phyloP scores from a whole-genome alignment of 2,113 vertebrate genomes.

The Rhabdornis inornatus region DNA sequence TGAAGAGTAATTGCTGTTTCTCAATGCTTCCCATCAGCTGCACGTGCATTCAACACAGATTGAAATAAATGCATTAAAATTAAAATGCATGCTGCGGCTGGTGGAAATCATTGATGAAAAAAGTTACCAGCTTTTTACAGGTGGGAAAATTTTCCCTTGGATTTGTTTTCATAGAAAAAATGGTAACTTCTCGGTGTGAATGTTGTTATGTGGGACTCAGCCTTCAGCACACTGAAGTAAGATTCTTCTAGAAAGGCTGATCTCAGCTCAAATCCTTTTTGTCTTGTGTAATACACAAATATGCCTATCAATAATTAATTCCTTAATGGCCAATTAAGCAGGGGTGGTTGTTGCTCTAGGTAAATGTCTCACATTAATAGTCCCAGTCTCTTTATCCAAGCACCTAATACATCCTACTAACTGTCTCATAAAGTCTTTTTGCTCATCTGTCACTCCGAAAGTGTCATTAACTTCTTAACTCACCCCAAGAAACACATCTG shows the following conservation, averaged over 20 bases:
- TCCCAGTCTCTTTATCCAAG: background rate
- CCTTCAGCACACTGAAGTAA: background rate
- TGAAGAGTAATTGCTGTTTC: background rate
- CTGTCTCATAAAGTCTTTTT: background rate
- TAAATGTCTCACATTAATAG: background rate
- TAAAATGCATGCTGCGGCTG: background rate
- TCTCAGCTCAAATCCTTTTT: background rate
- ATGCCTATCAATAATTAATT: background rate
- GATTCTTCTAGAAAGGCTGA: background rate
- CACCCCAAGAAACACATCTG: background rate
- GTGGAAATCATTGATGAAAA: background rate
- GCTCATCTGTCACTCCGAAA: background rate
- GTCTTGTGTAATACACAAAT: background rate
- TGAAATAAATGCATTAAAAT: background rate
- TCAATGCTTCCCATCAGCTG: background rate
- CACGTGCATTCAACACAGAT: background rate
- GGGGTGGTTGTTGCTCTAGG: background rate
- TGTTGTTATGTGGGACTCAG: background rate
- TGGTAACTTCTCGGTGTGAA: background rate
- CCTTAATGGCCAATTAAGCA: background rate
- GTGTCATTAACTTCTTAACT: background rate
- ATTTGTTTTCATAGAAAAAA: background rate
- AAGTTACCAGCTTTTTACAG: background rate
- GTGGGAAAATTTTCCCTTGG: background rate
- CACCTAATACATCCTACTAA: background rate